phyloP scores from a whole-genome alignment of 2,113 vertebrate species.

The Cisticola juncidis region DNA sequence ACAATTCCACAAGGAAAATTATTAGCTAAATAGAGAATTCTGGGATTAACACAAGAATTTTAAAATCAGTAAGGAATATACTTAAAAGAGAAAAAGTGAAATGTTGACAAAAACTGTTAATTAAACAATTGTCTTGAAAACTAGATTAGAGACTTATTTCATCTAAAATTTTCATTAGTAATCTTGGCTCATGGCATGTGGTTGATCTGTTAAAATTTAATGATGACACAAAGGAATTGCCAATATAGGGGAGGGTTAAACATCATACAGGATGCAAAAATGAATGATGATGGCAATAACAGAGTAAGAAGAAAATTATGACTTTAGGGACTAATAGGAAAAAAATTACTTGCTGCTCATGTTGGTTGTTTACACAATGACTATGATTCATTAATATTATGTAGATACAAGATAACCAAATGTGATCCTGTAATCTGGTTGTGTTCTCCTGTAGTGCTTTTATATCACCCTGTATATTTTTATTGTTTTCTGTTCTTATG shows the following conservation, averaged over 20 bases:
- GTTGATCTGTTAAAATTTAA: neutral
- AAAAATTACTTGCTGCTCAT: neutral
- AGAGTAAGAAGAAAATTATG: neutral
- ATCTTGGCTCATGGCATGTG: neutral
- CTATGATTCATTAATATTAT: neutral
- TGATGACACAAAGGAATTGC: neutral
- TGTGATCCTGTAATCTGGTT: neutral
- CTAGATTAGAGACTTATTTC: neutral
- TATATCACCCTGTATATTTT: neutral
- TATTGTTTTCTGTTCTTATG: neutral
- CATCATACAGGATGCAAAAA: neutral
- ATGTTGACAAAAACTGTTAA: neutral
- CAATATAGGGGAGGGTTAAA: neutral
- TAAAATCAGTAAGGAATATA: neutral
- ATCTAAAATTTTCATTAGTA: neutral
- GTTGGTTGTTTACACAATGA: neutral
- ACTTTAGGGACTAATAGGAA: neutral
- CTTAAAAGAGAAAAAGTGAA: neutral
- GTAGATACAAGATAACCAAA: neutral
- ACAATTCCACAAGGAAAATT: slow-evolving; percentile 16
- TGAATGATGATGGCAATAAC: neutral
- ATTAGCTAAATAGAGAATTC: neutral
- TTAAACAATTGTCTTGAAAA: neutral
- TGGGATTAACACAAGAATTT: neutral
- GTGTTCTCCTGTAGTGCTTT: neutral